These are phyloP conservation scores for Vireo altiloquus DNA, from an alignment of 2,113 vertebrate species.

Conservation along the genomic window DNA sequence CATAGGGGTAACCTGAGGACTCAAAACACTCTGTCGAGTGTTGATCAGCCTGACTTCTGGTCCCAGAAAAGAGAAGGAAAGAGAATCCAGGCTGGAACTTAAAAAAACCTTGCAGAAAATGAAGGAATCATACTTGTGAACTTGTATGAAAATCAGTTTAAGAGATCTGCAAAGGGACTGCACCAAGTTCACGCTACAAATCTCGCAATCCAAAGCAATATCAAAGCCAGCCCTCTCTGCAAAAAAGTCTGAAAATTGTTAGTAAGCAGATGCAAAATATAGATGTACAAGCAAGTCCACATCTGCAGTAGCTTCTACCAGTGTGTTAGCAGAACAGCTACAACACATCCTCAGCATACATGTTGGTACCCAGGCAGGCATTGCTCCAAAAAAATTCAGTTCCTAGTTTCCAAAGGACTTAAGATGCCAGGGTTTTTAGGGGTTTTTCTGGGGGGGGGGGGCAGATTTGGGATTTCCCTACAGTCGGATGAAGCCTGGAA, in stretches of 20 bases:
- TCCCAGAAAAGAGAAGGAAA: not conserved
- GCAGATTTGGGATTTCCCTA: not conserved
- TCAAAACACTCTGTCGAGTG: not conserved
- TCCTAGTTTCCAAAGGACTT: not conserved
- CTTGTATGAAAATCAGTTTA: not conserved
- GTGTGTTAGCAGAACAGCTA: not conserved
- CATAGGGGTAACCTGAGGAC: accelerated
- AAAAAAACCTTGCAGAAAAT: not conserved
- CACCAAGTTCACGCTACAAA: not conserved
- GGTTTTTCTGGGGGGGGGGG: not conserved
- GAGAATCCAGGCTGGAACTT: not conserved
- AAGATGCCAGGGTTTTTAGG: not conserved
- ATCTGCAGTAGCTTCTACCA: not conserved
- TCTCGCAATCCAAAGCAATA: not conserved
- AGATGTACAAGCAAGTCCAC: not conserved
- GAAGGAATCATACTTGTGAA: not conserved
- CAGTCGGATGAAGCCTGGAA: not conserved
- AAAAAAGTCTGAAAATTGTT: not conserved
- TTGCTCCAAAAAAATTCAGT: not conserved
- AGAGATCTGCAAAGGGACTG: not conserved
- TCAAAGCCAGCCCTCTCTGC: not conserved
- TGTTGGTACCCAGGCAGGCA: not conserved
- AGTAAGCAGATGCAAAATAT: not conserved
- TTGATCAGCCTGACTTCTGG: not conserved
- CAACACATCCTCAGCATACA: not conserved